A percentile compares a stretch with the other conserved stretches of the same genome.
These are phyloP conservation scores for Yponomeuta malinellus DNA, from an alignment of 2,888 invertebrate species.

Conservation along the genomic window DNA sequence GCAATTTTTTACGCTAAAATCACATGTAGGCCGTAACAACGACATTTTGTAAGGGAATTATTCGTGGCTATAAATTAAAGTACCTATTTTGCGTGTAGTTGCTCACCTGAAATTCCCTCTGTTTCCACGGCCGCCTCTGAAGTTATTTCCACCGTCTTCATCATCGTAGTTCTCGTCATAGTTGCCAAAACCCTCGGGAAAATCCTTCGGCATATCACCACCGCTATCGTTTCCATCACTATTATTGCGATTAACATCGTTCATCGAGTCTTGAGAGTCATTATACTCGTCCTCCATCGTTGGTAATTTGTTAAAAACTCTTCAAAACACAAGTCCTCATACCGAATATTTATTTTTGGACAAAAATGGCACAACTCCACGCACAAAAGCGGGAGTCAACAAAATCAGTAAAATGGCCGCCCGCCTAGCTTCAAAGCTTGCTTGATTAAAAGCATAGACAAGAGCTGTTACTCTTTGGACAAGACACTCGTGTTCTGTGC, in stretches of 20 bases:
- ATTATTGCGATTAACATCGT: slow-evolving; percentile 31
- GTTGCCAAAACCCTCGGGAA: slow-evolving; percentile 40
- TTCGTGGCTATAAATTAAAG: background rate
- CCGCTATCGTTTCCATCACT: slow-evolving; percentile 34
- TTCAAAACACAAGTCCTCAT: background rate
- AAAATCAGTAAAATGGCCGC: background rate
- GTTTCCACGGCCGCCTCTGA: slow-evolving; percentile 52
- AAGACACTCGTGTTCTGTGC: no score
- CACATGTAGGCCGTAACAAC: slow-evolving; percentile 15
- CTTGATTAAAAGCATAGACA: background rate
- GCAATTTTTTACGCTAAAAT: slow-evolving; percentile 16
- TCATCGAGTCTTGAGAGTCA: slow-evolving; percentile 52
- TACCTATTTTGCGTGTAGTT: background rate
- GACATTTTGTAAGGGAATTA: background rate
- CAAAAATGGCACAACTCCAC: background rate
- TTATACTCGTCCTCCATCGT: slow-evolving; percentile 65
- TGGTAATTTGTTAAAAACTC: slow-evolving; percentile 13
- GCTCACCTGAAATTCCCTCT: slow-evolving; percentile 64
- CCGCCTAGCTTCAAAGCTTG: slow-evolving; percentile 4
- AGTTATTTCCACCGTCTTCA: slow-evolving; percentile 48
- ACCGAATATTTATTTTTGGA: background rate
- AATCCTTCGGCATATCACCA: slow-evolving; percentile 53
- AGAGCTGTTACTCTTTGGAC: no score
- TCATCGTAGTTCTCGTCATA: slow-evolving; percentile 62
- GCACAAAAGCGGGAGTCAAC: background rate